Percentiles rank a stretch among this genome's conserved stretches.
Conservation (phyloP, 2,113 vertebrate genomes). For the Lates calcarifer region DNA sequence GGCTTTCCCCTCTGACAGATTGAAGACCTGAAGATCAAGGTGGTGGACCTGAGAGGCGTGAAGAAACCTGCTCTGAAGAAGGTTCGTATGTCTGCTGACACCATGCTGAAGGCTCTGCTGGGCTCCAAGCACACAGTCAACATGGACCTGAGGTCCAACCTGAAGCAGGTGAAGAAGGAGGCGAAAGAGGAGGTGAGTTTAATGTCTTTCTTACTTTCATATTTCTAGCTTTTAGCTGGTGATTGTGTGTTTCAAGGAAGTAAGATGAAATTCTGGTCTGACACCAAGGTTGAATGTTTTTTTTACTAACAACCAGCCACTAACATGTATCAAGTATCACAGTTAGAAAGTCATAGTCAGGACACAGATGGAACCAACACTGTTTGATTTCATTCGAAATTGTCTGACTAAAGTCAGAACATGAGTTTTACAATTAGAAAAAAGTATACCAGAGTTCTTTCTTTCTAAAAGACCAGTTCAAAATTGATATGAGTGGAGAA, state of each 20-base stretch:
- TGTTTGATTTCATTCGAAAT: too few species aligned
- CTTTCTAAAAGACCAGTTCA: too few species aligned
- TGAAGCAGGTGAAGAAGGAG: conserved; percentile 97
- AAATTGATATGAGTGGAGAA: too few species aligned
- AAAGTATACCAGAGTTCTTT: too few species aligned
- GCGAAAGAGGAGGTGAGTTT: conserved; percentile 89
- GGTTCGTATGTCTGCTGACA: conserved; percentile 80
- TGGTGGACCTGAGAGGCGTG: conserved; percentile 76
- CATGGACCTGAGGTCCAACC: conserved; percentile 94
- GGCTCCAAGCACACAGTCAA: conserved; percentile 95
- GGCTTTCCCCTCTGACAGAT: conserved; percentile 38
- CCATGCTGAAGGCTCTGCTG: conserved; percentile 82
- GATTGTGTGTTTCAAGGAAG: not conserved
- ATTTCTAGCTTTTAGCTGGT: not conserved
- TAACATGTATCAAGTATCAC: too few species aligned
- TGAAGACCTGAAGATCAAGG: conserved; percentile 79
- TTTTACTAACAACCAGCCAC: too few species aligned
- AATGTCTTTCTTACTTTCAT: not conserved
- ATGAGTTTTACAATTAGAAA: too few species aligned
- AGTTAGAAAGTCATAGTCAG: too few species aligned
- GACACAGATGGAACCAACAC: too few species aligned
- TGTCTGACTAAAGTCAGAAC: too few species aligned
- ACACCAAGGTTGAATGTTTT: too few species aligned
- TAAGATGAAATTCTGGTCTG: not conserved
- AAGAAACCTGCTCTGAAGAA: conserved; percentile 82